phyloP scores from a whole-genome alignment of 1,140 invertebrate genomes.

The Wasmannia auropunctata region DNA sequence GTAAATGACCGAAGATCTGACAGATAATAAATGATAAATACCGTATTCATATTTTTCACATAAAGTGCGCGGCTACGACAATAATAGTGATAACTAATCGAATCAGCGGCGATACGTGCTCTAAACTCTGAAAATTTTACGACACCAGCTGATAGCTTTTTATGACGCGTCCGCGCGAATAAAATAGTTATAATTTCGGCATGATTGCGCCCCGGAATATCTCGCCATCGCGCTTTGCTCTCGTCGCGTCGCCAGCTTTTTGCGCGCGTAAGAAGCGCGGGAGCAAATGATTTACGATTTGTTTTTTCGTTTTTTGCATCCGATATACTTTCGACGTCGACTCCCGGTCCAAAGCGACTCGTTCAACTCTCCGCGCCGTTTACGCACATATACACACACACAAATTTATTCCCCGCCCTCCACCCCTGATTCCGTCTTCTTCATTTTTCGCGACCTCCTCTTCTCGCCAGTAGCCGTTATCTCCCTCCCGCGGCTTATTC shows the following conservation, averaged over 20 bases:
- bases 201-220: slow-evolving; percentile 30
- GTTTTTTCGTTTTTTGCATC: slow-evolving; percentile 57
- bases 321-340: slow-evolving; percentile 45
- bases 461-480: slow-evolving; percentile 43
- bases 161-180: not conserved
- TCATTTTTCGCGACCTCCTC: slow-evolving; percentile 47
- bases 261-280: slow-evolving; percentile 22
- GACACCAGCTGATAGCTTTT: slow-evolving; percentile 4
- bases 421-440: slow-evolving; percentile 8
- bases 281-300: slow-evolving; percentile 60
- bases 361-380: slow-evolving; percentile 13
- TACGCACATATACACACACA: not conserved
- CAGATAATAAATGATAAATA: slow-evolving; percentile 24
- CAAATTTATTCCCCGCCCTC: slow-evolving; percentile 6
- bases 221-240: slow-evolving; percentile 6
- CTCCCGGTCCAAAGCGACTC: not conserved
- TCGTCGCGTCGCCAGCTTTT: slow-evolving; percentile 45
- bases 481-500: slow-evolving; percentile 42
- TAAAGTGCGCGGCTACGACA: not conserved
- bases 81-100: slow-evolving; percentile 1
- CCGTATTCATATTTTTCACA: not conserved
- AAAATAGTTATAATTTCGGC: slow-evolving; percentile 45
- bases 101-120: not conserved
- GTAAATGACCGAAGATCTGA: not conserved
- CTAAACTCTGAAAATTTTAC: not conserved